phyloP scores from a whole-genome alignment of 2,797 vertebrate genomes.

The Spheniscus humboldti region DNA sequence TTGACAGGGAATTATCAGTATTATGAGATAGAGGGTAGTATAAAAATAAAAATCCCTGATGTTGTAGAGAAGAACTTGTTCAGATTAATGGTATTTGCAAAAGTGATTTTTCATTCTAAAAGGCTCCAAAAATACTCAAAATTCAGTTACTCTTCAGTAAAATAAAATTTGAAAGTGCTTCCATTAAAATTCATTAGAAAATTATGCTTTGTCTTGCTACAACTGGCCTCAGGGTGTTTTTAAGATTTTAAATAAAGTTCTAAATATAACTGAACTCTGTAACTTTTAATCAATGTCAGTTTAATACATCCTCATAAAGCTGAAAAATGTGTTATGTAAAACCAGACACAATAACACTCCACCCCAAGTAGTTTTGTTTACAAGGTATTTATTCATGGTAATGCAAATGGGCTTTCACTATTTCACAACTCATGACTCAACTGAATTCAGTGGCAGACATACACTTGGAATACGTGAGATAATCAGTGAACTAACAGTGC shows the following conservation, averaged over 20 bases:
- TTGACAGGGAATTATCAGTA: background rate
- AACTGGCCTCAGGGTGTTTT: background rate
- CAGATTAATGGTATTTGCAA: background rate
- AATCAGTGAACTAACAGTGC: background rate
- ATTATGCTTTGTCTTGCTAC: background rate
- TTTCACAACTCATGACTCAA: background rate
- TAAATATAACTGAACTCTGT: constrained; percentile 30
- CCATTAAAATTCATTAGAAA: background rate
- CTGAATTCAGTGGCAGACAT: background rate
- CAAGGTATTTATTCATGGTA: background rate
- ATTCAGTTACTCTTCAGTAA: background rate
- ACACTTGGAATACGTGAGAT: background rate
- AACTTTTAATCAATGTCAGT: constrained; percentile 27
- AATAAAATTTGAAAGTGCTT: background rate
- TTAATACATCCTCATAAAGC: background rate
- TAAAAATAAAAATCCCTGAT: background rate
- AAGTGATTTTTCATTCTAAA: background rate
- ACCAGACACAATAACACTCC: background rate
- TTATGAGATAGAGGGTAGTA: background rate
- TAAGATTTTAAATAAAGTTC: constrained; percentile 23
- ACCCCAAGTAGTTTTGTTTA: background rate
- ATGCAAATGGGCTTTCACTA: background rate
- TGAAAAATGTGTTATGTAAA: background rate
- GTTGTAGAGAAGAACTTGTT: background rate
- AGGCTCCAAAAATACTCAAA: background rate